phyloP scores from a whole-genome alignment of 1,140 invertebrate genomes.

The Neomicropteryx cornuta region DNA sequence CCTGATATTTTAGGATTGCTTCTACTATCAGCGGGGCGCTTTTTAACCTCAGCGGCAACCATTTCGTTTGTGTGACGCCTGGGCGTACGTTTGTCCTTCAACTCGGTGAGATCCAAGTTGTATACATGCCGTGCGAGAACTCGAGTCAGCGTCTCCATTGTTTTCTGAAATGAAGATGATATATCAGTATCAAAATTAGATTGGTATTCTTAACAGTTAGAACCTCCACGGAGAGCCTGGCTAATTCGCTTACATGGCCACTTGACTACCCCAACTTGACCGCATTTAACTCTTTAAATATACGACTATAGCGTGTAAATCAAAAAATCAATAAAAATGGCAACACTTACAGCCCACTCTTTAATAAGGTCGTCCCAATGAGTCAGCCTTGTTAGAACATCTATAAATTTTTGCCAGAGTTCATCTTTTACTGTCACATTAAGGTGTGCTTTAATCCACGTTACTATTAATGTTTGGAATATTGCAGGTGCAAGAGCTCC shows the following conservation, averaged over 20 bases:
- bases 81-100: background rate
- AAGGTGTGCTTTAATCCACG: conserved; percentile 96
- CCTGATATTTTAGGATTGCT: too few species aligned
- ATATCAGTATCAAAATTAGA: conserved; percentile 3
- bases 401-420: conserved; percentile 91
- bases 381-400: conserved; percentile 77
- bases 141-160: conserved; percentile 87
- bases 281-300: conserved; percentile 7
- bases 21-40: too few species aligned
- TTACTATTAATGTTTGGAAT: conserved; percentile 93
- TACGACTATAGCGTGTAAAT: background rate
- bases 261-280: too few species aligned
- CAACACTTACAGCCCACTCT: conserved; percentile 80
- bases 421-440: conserved; percentile 81
- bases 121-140: conserved; percentile 90
- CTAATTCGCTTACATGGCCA: too few species aligned
- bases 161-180: conserved; percentile 59
- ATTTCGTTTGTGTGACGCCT: too few species aligned
- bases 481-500: conserved; percentile 76
- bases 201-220: conserved; percentile 1
- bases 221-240: too few species aligned
- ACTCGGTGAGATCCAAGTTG: conserved; percentile 80
- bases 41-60: too few species aligned
- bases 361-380: conserved; percentile 92
- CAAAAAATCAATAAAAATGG: conserved; percentile 2